Base-by-base conservation (phyloP, 1,140 invertebrate genomes). In the Drosophila melanogaster region DNA sequence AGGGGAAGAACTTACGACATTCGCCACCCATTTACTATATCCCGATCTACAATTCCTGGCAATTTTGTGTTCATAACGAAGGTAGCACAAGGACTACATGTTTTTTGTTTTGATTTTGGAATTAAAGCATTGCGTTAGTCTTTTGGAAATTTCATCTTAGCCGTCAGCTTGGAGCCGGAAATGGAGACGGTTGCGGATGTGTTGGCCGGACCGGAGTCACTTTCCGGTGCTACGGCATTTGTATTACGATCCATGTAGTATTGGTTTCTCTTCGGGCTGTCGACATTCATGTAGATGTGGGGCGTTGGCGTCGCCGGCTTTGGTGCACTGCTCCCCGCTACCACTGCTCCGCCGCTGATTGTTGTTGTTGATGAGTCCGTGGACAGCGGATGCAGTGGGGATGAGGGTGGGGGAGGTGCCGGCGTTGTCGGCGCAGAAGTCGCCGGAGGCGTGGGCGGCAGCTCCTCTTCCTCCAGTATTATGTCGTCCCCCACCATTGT, bases 381-480 rank as follows among this genome's bases (percentile, higher is more conserved):
- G 44, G 64, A 50, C 17, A 64, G 44, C 19, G 44, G 74, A 50
- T 74, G 67, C 7, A n/a, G 50, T 40, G 7, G 65, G 38, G 15
- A 19, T 47, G 57, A 69, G 17, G 79, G 61, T 1, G 66, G 62
- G 17, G 66, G 47, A 19, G 50, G 43, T 4, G 62, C 57, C 33
- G 67, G 86, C 22, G 76, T 70, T 19, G 55, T 53, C 1, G 66
- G 66, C 12, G 66, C 41, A n/a, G 35, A 69, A 1, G n/a, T 35
- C 1, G 7, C 59, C 41, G 58, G 75, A 14, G 73, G 54, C n/a
- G 46, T 75, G 22, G 83, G 64, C 26, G 75, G 70, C 33, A 80
- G 50, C 50, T 92, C 91, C 67, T 92, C 90, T 78, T 92, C 91
- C 74, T 92, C 91, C 72, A 92, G 49, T 59, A 92, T 92, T 12